These are phyloP conservation scores for Geodia barretti DNA, from an alignment of 37 sponge, comb jelly and placozoan species.

Conservation along the genomic window DNA sequence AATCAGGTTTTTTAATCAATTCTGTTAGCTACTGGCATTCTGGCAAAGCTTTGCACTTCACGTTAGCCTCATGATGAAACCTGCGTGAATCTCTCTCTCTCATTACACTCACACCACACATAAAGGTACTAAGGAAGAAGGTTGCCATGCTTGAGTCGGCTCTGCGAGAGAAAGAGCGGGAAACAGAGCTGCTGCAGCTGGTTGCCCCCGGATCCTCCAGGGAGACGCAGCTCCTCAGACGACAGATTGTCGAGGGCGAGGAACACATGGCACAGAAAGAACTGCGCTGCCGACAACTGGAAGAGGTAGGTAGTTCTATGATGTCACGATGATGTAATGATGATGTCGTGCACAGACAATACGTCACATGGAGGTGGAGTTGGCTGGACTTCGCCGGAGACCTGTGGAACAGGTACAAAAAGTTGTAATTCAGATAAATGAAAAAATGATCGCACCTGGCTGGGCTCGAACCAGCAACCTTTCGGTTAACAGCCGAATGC, in stretches of 20 bases:
- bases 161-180: conserved; percentile 5
- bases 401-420: background rate
- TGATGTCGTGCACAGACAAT: conserved; percentile 14
- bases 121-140: background rate
- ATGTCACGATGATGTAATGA: background rate
- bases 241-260: conserved; percentile 23
- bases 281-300: conserved; percentile 28
- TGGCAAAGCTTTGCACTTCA: too few species aligned
- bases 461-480: too few species aligned
- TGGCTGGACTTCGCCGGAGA: conserved; percentile 9
- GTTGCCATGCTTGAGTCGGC: background rate
- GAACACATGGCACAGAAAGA: conserved; percentile 30
- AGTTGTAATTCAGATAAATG: too few species aligned
- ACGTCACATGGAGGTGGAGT: conserved; percentile 11
- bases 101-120: too few species aligned
- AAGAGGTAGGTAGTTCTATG: conserved; percentile 51
- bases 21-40: too few species aligned
- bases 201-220: background rate
- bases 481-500: too few species aligned
- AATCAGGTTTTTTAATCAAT: background rate
- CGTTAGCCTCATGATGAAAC: too few species aligned
- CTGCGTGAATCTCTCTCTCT: too few species aligned
- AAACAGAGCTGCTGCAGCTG: conserved; percentile 5
- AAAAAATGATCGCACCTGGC: too few species aligned
- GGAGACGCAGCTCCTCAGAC: conserved; percentile 15